phyloP scores from a whole-genome alignment of 1,140 invertebrate genomes.

The Yoshiicerus persimilis region DNA sequence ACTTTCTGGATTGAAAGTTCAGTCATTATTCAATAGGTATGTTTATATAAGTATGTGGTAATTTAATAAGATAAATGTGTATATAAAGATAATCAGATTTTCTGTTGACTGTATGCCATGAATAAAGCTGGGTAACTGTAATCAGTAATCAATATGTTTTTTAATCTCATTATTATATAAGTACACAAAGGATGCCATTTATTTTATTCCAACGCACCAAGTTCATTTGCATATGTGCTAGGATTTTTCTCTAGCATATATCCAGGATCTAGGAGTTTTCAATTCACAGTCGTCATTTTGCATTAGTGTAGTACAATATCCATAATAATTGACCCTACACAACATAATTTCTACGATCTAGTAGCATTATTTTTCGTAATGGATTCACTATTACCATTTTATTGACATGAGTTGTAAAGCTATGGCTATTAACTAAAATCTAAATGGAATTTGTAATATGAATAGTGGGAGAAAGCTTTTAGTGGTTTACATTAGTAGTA shows the following conservation, averaged over 20 bases:
- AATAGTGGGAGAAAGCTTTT: background rate
- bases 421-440: background rate
- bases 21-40: background rate
- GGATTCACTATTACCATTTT: background rate
- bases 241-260: too few species aligned
- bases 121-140: background rate
- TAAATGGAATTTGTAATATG: background rate
- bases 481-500: background rate
- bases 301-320: too few species aligned
- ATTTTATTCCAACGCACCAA: too few species aligned
- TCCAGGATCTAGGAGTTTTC: too few species aligned
- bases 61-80: background rate
- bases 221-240: too few species aligned
- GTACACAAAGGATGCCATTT: too few species aligned
- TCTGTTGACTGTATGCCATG: background rate
- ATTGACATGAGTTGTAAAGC: background rate
- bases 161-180: too few species aligned
- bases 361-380: too few species aligned
- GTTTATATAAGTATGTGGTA: background rate
- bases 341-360: too few species aligned
- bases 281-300: too few species aligned
- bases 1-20: background rate
- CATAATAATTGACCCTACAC: too few species aligned
- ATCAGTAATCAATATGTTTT: too few species aligned
- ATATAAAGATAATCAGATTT: background rate